phyloP scores from a whole-genome alignment of 2,113 vertebrate genomes.

The Fulica atra region DNA sequence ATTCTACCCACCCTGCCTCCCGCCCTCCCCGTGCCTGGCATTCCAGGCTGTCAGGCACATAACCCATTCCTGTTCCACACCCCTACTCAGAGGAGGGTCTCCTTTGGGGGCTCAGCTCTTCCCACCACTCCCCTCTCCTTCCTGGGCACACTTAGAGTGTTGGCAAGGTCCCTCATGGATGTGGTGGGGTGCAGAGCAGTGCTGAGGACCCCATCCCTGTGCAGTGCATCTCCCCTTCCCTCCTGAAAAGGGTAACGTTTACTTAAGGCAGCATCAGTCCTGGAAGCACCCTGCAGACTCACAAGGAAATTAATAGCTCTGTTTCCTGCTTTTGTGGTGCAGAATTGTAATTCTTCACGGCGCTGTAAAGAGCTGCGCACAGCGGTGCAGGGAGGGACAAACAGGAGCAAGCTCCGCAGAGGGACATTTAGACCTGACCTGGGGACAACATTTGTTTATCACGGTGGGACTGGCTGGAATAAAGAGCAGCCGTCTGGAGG shows the following conservation, averaged over 20 bases:
- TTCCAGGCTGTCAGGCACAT: slow-evolving; percentile 14
- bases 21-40: not conserved
- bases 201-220: not conserved
- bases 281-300: slow-evolving; percentile 2
- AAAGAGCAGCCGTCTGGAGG: not conserved
- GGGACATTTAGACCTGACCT: not conserved
- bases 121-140: not conserved
- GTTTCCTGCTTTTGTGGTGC: slow-evolving; percentile 36
- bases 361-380: not conserved
- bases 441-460: not conserved
- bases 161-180: rapidly evolving
- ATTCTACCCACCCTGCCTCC: slow-evolving; percentile 49
- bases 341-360: slow-evolving; percentile 47
- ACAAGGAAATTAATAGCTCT: slow-evolving; percentile 33
- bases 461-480: not conserved
- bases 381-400: not conserved
- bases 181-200: not conserved
- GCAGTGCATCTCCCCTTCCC: not conserved
- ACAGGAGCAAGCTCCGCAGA: not conserved
- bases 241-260: not conserved
- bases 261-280: not conserved
- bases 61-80: not conserved
- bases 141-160: rapidly evolving
- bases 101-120: not conserved
- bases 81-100: rapidly evolving